phyloP scores from a whole-genome alignment of 1,140 invertebrate genomes.

The Gryllus bimaculatus region DNA sequence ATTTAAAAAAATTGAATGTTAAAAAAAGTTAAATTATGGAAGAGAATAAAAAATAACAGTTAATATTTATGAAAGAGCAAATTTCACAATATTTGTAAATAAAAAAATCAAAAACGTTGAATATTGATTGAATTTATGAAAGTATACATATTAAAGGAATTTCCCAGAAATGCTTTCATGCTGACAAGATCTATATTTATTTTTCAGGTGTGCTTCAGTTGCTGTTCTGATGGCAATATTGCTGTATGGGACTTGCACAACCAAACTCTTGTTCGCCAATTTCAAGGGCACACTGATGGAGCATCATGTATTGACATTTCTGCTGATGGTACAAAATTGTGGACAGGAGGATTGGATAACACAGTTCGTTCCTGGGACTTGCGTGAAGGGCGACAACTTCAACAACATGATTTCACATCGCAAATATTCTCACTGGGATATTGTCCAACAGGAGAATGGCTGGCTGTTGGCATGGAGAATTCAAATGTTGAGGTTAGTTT shows the following conservation, averaged over 20 bases:
- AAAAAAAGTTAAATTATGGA: too few species aligned
- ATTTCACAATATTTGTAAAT: too few species aligned
- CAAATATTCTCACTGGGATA: conserved; percentile 93
- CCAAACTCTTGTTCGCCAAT: conserved; percentile 83
- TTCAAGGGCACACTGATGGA: conserved; percentile 91
- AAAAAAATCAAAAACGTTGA: too few species aligned
- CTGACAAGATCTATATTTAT: not conserved
- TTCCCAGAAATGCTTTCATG: not conserved
- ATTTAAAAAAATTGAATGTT: too few species aligned
- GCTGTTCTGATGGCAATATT: conserved; percentile 94
- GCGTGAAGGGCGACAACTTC: conserved; percentile 74
- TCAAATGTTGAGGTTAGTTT: conserved; percentile 84
- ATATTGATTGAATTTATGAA: too few species aligned
- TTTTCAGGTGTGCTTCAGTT: conserved; percentile 74
- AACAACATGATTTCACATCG: conserved; percentile 81
- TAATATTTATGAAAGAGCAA: too few species aligned
- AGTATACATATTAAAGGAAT: not conserved
- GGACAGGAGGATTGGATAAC: conserved; percentile 95
- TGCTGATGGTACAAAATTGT: conserved; percentile 86
- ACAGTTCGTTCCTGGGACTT: conserved; percentile 94
- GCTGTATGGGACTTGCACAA: conserved; percentile 95
- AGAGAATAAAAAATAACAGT: too few species aligned
- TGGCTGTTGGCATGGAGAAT: conserved; percentile 98
- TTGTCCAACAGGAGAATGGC: conserved; percentile 95
- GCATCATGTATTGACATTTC: conserved; percentile 96